Evolutionary conservation across 2,888 invertebrate species (phyloP), one percentile per base, ranked within the genome.

Genomic region (Sthenelais limicola): DNA sequence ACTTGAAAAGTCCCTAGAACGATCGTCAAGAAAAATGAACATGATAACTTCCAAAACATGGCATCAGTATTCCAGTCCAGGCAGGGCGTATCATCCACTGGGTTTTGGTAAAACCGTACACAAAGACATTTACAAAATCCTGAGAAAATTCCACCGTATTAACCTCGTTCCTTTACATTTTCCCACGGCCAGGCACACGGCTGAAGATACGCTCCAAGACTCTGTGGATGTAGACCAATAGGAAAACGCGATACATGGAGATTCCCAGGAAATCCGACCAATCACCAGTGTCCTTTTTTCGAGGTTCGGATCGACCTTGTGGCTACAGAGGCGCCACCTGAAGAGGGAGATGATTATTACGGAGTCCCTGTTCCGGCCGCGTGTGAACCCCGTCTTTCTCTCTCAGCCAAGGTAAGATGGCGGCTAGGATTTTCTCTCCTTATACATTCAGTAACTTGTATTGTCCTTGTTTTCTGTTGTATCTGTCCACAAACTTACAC

Each of bases 41-140:
- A 68, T 68, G 68, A 68, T 68, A 68, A 68, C 33, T 51, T 51
- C 68, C 68, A 52, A 68, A 51, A 51, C 68, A 68, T 68, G 68
- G 68, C 68, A 68, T 68, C 68, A 51, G 68, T 68, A 52, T 68
- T 68, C 51, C 49, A 35, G 48, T 33, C 21, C 24, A 7, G 52
- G 51, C 52, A 38, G 38, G 30, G n/a, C 49, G 49, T 51, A 68
- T 51, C 68, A 49, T 68, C 68, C 52, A 68, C 68, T 51, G 35
- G 68, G 68, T 52, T 32, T 68, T 49, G 52, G 52, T 35, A 68
- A 49, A 67, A 43, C 33, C 33, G 35, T 26, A 21, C 68, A n/a
- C 2, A 52, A 15, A 68, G 47, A 52, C 51, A 68, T 32, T 33
- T 51, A 32, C 68, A 28, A 49, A 51, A 51, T 51, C 35, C 68